Base-by-base conservation (phyloP, 2,888 invertebrate genomes). In the Yponomeuta sedellus region DNA sequence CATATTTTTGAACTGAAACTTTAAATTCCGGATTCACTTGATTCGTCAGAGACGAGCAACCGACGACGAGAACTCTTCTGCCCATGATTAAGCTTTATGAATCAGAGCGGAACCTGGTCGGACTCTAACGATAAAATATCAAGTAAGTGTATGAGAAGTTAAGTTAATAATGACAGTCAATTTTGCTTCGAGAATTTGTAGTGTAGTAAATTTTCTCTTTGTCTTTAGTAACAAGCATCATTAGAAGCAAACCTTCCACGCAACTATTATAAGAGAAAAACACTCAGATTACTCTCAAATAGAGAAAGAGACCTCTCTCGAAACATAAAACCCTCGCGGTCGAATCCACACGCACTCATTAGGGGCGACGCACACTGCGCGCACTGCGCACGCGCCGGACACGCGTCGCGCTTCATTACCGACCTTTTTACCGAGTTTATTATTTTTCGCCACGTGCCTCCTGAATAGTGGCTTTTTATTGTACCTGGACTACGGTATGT, bases 371-470 rank as follows among this genome's bases (percentile, higher is more conserved):
- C 71, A 69, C 75, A 57, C 62, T 59, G 44, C 39, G 56, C 62
- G 56, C 65, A 64, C 56, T 57, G 67, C 72, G 75, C 76, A 74
- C 76, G 75, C 73, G 82, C 67, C 71, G 64, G 74, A 68, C 88
- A 86, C 87, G 83, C 81, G 86, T 69, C 80, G 65, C 70, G 74
- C 80, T 82, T 87, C 87, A 87, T 87, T 88, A 86, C 80, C 78
- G 75, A 77, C 77, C 79, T 80, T 81, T 82, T 76, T 79, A 75
- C 81, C 74, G 78, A 80, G 85, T 82, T 86, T 88, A 88, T 88
- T 88, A 88, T 88, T 86, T 83, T 79, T 77, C 78, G 86, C 78
- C 89, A 88, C 88, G 89, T 82, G 88, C 70, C 62, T 44, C 86
- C 74, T 83, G 86, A 85, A 78, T 79, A 70, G 82, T 75, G 82